phyloP scores from a whole-genome alignment of 2,113 vertebrate species.

The Gopherus evgoodei region DNA sequence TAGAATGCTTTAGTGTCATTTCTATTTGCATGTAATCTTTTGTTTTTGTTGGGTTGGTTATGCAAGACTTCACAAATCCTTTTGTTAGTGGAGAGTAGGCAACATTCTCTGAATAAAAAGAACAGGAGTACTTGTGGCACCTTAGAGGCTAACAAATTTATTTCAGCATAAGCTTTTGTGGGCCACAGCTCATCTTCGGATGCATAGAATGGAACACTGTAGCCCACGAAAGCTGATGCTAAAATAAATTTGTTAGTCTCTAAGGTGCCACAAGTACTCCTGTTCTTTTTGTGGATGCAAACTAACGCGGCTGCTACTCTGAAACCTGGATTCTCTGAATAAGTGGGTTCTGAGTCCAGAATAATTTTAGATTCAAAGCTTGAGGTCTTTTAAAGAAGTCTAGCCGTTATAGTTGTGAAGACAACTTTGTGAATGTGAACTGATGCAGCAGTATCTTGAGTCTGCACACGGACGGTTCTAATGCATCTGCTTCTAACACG shows the following conservation, averaged over 20 bases:
- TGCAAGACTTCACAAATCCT: not conserved
- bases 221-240: too few species aligned
- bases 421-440: not conserved
- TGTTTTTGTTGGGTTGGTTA: not conserved
- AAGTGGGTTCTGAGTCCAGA: not conserved
- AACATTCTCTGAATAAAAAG: not conserved
- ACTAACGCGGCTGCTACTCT: too few species aligned
- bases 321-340: too few species aligned
- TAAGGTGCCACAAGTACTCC: too few species aligned
- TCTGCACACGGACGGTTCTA: not conserved
- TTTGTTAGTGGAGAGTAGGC: not conserved
- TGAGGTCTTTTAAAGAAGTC: not conserved
- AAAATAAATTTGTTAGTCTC: too few species aligned
- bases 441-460: not conserved
- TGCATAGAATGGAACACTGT: too few species aligned
- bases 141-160: too few species aligned
- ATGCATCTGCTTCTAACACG: not conserved
- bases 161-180: too few species aligned
- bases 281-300: too few species aligned
- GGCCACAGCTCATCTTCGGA: too few species aligned
- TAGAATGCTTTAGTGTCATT: fast-evolving
- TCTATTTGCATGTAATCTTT: not conserved
- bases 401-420: not conserved
- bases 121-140: too few species aligned
- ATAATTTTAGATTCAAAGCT: not conserved